A percentile compares a stretch with the other conserved stretches of the same genome.
These are phyloP conservation scores for Lordiphosa clarofinis DNA, from an alignment of 1,140 invertebrate species.

Conservation along the genomic window DNA sequence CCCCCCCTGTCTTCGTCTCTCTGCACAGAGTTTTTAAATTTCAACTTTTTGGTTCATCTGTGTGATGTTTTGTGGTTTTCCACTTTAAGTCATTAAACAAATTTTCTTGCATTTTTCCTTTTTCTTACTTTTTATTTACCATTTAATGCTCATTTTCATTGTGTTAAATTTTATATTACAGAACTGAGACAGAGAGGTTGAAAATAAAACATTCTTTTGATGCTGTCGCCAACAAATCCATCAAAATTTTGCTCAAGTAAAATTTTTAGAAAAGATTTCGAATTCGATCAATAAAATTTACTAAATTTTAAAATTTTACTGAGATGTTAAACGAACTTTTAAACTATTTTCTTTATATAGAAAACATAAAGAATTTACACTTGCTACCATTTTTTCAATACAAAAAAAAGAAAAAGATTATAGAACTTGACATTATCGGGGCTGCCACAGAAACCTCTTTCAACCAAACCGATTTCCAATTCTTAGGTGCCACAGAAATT, in stretches of 20 bases:
- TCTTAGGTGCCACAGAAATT: too few relatives aligned
- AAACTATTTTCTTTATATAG: too few relatives aligned
- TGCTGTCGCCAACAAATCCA: constrained; percentile 4
- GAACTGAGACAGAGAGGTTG: constrained; percentile 27
- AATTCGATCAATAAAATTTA: too few relatives aligned
- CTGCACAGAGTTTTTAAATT: constrained; percentile 50
- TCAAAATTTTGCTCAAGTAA: background rate
- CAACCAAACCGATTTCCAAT: too few relatives aligned
- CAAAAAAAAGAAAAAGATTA: too few relatives aligned
- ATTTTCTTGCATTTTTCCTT: constrained; percentile 27
- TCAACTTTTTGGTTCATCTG: constrained; percentile 68
- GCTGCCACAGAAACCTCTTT: too few relatives aligned
- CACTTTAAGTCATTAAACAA: constrained; percentile 67
- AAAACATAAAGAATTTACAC: too few relatives aligned
- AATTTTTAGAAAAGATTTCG: too few relatives aligned
- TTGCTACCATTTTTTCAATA: too few relatives aligned
- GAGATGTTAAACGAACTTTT: too few relatives aligned
- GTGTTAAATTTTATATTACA: constrained; percentile 70
- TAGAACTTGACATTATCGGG: too few relatives aligned
- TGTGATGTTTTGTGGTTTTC: constrained; percentile 62
- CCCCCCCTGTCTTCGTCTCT: background rate
- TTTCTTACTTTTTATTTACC: constrained; percentile 27
- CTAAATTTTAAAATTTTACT: too few relatives aligned
- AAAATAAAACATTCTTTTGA: constrained; percentile 16
- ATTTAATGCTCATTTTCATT: constrained; percentile 60